Conservation (phyloP, 2,113 vertebrate genomes). For the Podocnemis expansa region DNA sequence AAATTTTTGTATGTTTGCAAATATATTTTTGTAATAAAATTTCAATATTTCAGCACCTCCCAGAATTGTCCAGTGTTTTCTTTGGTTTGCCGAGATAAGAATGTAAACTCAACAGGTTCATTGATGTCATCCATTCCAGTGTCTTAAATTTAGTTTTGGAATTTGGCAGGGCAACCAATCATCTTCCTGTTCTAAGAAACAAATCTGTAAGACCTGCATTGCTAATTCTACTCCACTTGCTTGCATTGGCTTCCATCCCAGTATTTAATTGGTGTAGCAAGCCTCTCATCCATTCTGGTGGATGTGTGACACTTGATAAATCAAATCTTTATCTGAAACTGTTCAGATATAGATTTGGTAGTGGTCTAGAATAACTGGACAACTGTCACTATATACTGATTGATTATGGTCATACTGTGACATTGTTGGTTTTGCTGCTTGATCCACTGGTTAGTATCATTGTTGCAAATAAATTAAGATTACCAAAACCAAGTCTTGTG, state of each 20-base stretch:
- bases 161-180: background rate
- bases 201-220: background rate
- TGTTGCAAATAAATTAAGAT: background rate
- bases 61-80: conserved; percentile 45
- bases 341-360: background rate
- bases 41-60: conserved; percentile 80
- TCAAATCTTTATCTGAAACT: background rate
- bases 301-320: background rate
- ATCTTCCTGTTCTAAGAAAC: background rate
- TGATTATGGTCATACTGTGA: background rate
- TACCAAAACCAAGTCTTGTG: background rate
- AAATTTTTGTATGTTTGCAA: conserved; percentile 86
- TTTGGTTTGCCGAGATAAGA: conserved; percentile 38
- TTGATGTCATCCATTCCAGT: background rate
- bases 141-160: background rate
- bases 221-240: background rate
- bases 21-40: conserved; percentile 90
- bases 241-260: background rate
- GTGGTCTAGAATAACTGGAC: background rate
- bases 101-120: background rate
- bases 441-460: background rate
- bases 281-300: background rate
- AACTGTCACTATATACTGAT: background rate
- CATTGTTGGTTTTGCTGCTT: background rate
- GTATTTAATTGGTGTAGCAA: background rate